These are phyloP conservation scores for Sminthurides aquaticus DNA, from an alignment of 2,888 invertebrate genomes.

Conservation along the genomic window DNA sequence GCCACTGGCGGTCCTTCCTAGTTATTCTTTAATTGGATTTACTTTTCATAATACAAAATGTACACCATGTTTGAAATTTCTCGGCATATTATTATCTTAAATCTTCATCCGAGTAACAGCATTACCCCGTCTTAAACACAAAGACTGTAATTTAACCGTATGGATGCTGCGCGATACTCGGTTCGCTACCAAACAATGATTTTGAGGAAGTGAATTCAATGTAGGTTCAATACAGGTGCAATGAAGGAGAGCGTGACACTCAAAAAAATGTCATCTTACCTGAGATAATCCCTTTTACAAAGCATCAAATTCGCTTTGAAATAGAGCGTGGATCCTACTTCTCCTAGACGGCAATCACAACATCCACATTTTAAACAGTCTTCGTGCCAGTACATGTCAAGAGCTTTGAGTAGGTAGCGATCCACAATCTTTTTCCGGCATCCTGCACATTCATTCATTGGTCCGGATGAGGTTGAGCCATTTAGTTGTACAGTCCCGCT, in stretches of 20 bases:
- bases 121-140: no score
- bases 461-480: slow-evolving; percentile 37
- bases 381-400: slow-evolving; percentile 95
- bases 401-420: slow-evolving; percentile 59
- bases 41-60: no score
- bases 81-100: no score
- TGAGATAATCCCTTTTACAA: slow-evolving; percentile 88
- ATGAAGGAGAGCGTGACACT: no score
- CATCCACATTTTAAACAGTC: slow-evolving; percentile 95
- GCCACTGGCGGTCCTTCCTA: no score
- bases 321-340: slow-evolving; percentile 90
- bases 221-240: neutral
- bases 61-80: no score
- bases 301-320: slow-evolving; percentile 91
- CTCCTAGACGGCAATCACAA: slow-evolving; percentile 92
- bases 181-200: neutral
- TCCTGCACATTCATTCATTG: slow-evolving; percentile 77
- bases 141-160: neutral
- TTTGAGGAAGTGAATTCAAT: neutral
- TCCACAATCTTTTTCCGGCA: slow-evolving; percentile 92
- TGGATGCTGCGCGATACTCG: neutral
- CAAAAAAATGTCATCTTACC: slow-evolving; percentile 16
- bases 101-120: no score
- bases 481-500: slow-evolving; percentile 5
- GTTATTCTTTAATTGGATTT: no score